Evolutionary conservation across 1,140 invertebrate genomes (phyloP).

Genomic region (Cydia splendana): DNA sequence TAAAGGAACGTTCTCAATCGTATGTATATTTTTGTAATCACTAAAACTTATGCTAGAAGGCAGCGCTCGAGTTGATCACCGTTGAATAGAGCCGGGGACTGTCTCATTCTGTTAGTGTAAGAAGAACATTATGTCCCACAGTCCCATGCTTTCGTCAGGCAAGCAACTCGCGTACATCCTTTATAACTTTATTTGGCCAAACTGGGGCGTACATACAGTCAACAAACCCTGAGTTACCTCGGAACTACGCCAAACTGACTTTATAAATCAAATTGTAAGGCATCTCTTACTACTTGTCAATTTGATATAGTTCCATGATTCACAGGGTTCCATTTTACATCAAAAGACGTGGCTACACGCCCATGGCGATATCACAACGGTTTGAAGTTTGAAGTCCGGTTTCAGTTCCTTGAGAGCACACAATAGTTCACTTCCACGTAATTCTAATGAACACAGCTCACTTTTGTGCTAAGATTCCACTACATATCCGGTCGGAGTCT

Average conservation of each 20-base stretch:
- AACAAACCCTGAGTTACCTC: not conserved
- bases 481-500: constrained; percentile 10
- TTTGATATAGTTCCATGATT: not conserved
- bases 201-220: constrained; percentile 5
- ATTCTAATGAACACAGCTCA: constrained; percentile 50
- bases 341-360: not conserved
- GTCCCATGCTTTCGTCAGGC: not conserved
- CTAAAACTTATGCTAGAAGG: constrained; percentile 26
- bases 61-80: constrained; percentile 8
- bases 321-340: not conserved
- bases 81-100: not conserved
- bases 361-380: constrained; percentile 16
- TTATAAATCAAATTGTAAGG: not conserved
- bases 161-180: constrained; percentile 8
- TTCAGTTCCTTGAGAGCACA: not conserved
- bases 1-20: constrained; percentile 63
- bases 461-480: constrained; percentile 41
- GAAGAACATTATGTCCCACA: not conserved
- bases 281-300: not conserved
- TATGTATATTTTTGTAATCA: constrained; percentile 45
- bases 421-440: constrained; percentile 34
- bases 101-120: not conserved
- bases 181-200: constrained; percentile 11
- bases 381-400: constrained; percentile 14
- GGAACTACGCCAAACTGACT: not conserved